Evolutionary conservation across 2,113 vertebrate species (phyloP), one percentile per base, ranked within the genome.

Genomic region (Mus pahari): DNA sequence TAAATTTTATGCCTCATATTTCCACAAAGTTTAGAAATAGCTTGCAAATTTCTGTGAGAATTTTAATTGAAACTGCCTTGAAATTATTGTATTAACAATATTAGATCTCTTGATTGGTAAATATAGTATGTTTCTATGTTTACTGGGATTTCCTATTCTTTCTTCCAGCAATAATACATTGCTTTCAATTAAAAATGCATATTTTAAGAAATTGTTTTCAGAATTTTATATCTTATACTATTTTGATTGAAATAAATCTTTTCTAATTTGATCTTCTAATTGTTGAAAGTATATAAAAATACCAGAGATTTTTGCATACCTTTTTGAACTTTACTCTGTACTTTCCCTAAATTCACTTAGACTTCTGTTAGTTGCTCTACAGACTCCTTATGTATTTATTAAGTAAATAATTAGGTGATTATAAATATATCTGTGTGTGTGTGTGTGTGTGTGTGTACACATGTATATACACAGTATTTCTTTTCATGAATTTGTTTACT

Each of bases 401-500:
- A 78, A 50, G 14, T 78, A 78, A 78, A 50, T 78, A 50, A 78
- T 78, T 78, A 50, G 26, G 75, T 1, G 5, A 19, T 16, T 33
- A 3, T 78, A 50, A 78, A 78, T 74, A 39, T 39, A 16, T 14
- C 0, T 14, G 14, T 8, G 17, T 2, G 7, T 71, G 6, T 14
- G 2, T 14, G 14, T 8, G 17, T 2, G 7, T 71, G 6, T 36
- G 14, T 14, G 14, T 2, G 11, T 33, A 11, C 28, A 36, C 36
- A 7, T 75, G 74, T 75, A 5, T 75, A 12, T 75, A 19, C 33
- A 71, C 17, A 71, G 73, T 28, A 81, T 45, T 62, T 83, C 24
- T 88, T 89, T 93, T 60, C 13, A 60, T 36, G 58, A 79, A 88
- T 20, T 93, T 36, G 24, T 28, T 79, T 58, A 58, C 10, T 89